A percentile compares a stretch with the other conserved stretches of the same genome.
Evolutionary conservation across 2,888 invertebrate species (phyloP).

Genomic region (Xylocampa areola): DNA sequence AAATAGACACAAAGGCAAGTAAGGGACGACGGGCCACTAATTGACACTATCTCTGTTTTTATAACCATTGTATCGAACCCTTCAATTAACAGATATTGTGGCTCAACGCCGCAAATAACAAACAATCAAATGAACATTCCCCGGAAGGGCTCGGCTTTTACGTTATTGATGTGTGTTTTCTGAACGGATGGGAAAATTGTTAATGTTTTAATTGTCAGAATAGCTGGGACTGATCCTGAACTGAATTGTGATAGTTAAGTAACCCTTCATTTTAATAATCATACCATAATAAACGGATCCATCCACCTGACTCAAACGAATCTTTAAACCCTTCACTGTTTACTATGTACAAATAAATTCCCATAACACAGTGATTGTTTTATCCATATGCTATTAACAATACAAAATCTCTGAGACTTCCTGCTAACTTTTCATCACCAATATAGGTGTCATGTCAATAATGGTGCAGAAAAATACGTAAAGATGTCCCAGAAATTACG

Average conservation of each 20-base stretch:
- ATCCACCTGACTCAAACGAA: too few relatives aligned
- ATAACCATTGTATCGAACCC: slow-evolving; percentile 75
- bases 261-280: too few relatives aligned
- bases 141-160: slow-evolving; percentile 59
- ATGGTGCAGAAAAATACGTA: slow-evolving; percentile 19
- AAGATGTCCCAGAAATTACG: slow-evolving; percentile 40
- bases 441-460: slow-evolving; percentile 42
- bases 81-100: slow-evolving; percentile 80
- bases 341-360: neutral
- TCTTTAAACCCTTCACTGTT: too few relatives aligned
- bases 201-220: slow-evolving; percentile 1
- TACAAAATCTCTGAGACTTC: slow-evolving; percentile 10
- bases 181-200: neutral
- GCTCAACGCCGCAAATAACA: slow-evolving; percentile 66
- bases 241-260: too few relatives aligned
- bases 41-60: slow-evolving; percentile 81
- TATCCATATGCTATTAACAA: slow-evolving; percentile 23
- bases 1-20: slow-evolving; percentile 70
- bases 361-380: slow-evolving; percentile 3
- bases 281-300: too few relatives aligned
- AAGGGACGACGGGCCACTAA: slow-evolving; percentile 70
- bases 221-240: too few relatives aligned
- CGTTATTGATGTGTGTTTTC: slow-evolving; percentile 38
- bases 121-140: slow-evolving; percentile 73
- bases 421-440: slow-evolving; percentile 18